phyloP scores from a whole-genome alignment of 2,888 invertebrate species.

The Lissonota sp. region DNA sequence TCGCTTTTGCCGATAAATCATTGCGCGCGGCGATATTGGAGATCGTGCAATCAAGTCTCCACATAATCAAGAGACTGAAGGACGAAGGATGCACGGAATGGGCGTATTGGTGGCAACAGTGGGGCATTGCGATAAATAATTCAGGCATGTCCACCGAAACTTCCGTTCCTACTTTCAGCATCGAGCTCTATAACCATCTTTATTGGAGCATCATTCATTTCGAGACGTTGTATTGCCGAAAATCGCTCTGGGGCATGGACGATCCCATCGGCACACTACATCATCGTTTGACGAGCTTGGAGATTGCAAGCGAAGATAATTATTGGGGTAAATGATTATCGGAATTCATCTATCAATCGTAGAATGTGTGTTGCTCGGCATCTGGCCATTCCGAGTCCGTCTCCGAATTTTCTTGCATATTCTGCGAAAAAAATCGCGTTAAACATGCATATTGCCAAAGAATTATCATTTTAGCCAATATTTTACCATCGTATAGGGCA shows the following conservation, averaged over 20 bases:
- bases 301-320: too few relatives aligned
- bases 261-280: too few relatives aligned
- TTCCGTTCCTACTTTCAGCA: conserved; percentile 67
- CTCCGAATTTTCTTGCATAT: too few relatives aligned
- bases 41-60: conserved; percentile 66
- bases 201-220: conserved; percentile 68
- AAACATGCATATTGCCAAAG: too few relatives aligned
- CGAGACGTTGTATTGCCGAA: conserved; percentile 67
- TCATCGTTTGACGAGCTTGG: too few relatives aligned
- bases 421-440: too few relatives aligned
- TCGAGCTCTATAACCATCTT: conserved; percentile 68
- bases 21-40: conserved; percentile 54
- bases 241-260: conserved; percentile 69
- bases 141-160: conserved; percentile 69
- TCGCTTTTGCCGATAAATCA: conserved; percentile 31
- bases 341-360: too few relatives aligned
- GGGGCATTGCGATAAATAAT: conserved; percentile 74
- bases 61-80: conserved; percentile 66
- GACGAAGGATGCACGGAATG: conserved; percentile 70
- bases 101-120: conserved; percentile 71
- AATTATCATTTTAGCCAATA: too few relatives aligned
- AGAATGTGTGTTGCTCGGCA: too few relatives aligned
- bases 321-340: too few relatives aligned
- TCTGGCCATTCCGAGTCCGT: too few relatives aligned
- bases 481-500: too few relatives aligned